Conservation (phyloP, 2,888 invertebrate species). For the Drosophila flavopinicola region DNA sequence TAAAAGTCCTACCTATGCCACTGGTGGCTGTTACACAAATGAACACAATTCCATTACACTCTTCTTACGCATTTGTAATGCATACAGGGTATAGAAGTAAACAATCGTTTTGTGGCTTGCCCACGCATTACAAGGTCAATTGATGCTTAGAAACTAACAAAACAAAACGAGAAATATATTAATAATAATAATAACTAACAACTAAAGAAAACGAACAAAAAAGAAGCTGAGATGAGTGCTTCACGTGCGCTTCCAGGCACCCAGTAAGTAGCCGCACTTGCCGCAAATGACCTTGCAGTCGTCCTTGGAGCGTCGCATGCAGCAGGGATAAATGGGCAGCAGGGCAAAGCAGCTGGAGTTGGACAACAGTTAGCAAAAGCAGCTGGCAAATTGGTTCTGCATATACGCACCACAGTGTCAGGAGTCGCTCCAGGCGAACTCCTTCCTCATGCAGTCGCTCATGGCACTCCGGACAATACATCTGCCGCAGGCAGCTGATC, state of each 20-base stretch:
- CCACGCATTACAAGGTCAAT: constrained; percentile 44
- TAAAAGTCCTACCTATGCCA: too few species aligned
- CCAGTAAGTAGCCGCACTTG: constrained; percentile 76
- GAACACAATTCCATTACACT: background rate
- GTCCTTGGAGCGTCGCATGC: constrained; percentile 59
- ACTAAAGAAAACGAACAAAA: constrained; percentile 14
- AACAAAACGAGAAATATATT: constrained; percentile 12
- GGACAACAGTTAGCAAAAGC: background rate
- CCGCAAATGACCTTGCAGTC: constrained; percentile 77
- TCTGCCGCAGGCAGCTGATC: constrained; percentile 75
- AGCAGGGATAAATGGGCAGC: constrained; percentile 73
- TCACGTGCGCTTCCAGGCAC: constrained; percentile 73
- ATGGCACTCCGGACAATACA: constrained; percentile 79
- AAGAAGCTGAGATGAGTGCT: constrained; percentile 10
- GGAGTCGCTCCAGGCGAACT: constrained; percentile 68
- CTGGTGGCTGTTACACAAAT: too few species aligned
- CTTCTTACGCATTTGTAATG: background rate
- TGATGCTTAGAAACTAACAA: constrained; percentile 36
- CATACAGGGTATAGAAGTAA: constrained; percentile 2
- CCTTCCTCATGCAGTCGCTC: constrained; percentile 73
- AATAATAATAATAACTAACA: constrained; percentile 6
- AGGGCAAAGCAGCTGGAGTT: constrained; percentile 69
- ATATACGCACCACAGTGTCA: constrained; percentile 66
- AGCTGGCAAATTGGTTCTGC: background rate
- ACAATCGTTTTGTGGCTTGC: constrained; percentile 17